Conservation (phyloP, 1,140 invertebrate species). For the Diabrotica virgifera region DNA sequence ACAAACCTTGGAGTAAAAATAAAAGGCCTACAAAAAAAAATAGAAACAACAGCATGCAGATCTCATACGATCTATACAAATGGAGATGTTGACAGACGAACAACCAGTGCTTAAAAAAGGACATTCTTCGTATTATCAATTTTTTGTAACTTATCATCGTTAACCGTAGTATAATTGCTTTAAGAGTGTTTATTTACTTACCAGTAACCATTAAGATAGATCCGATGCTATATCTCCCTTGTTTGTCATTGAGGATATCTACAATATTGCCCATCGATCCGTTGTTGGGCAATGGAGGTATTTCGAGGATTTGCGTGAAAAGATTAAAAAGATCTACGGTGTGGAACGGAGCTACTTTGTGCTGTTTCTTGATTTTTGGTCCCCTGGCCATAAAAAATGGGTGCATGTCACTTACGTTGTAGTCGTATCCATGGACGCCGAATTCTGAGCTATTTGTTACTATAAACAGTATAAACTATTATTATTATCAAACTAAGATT, state of each 20-base stretch:
- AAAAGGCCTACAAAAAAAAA: no score
- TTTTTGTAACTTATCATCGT: no score
- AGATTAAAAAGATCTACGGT: conserved; percentile 66
- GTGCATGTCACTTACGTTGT: conserved; percentile 57
- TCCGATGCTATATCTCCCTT: conserved; percentile 26
- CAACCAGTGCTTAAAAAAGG: no score
- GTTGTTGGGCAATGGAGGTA: conserved; percentile 45
- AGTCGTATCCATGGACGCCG: conserved; percentile 70
- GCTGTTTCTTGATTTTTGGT: conserved; percentile 57
- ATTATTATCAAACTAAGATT: no score
- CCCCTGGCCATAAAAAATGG: conserved; percentile 69
- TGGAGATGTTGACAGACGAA: no score
- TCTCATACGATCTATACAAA: no score
- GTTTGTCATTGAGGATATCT: conserved; percentile 26
- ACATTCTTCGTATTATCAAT: no score
- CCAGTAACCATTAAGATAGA: conserved; percentile 36
- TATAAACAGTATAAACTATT: conserved; percentile 32
- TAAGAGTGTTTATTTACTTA: conserved; percentile 21
- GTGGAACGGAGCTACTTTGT: conserved; percentile 56
- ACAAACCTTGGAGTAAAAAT: no score
- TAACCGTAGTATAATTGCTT: no score
- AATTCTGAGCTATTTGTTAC: conserved; percentile 53
- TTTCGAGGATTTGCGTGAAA: conserved; percentile 61
- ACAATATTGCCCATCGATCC: conserved; percentile 35
- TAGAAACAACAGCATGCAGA: no score